Base-by-base conservation (phyloP, 2,888 invertebrate genomes). In the Lithodes maja region DNA sequence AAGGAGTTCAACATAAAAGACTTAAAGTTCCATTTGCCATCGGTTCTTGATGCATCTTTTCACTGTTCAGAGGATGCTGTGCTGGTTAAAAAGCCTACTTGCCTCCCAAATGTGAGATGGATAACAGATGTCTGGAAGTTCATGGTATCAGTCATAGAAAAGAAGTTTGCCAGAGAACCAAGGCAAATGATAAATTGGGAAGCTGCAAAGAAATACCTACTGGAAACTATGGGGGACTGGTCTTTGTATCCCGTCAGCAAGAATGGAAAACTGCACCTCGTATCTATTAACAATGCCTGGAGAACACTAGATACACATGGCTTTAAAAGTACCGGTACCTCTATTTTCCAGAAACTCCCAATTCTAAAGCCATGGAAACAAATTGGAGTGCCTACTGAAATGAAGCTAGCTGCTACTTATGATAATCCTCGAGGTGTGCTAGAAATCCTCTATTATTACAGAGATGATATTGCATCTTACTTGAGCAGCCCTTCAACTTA, bases 401-500 rank as follows among this genome's bases (percentile, higher is more conserved):
- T 86, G 53, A 54, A 75, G 12, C 81, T 86, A 33, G 55, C 75
- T 49, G 85, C 85, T 79, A 85, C 79, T 3, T 17, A 79, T 12
- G 2, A 80, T 49, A 49, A 85, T 53, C 83, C 83, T 74, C 68
- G n/a, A 9, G 54, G 71, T 33, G 74, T 83, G 49, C 74, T 83
- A 53, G 9, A 7, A 12, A 17, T 74, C 12, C 12, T 61, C 0
- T 61, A 61, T 61, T 5, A 61, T 7, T 61, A 7, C 12, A 61
- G 1, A 61, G 61, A 61, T 12, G 61, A 5, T 12, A 61, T 61
- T 61, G 61, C 61, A 61, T 61, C 12, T 5, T 12, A 61, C 12
- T 5, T 61, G 5, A 12, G 61, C 12, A 0, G 61, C 5, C 33
- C 33, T 33, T 33, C 33, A 33, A 33, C 33, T 33, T 33, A 33